Evolutionary conservation across 2,888 invertebrate species (phyloP).

Genomic region (Lithophane semibrunnea): DNA sequence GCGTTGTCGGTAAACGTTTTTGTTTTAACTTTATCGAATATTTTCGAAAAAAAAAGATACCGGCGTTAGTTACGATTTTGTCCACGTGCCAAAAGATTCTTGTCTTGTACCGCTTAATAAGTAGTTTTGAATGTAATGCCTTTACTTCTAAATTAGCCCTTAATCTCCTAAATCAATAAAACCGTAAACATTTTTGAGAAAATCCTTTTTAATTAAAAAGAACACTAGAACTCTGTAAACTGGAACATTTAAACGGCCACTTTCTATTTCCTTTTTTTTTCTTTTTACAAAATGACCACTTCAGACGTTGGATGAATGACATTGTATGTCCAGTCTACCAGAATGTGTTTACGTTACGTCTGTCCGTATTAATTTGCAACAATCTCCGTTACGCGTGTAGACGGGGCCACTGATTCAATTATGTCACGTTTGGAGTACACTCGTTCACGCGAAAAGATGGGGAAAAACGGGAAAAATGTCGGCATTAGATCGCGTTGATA

Average conservation of each 20-base stretch:
- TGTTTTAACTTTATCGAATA: background rate
- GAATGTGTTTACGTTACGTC: constrained; percentile 73
- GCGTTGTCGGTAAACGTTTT: background rate
- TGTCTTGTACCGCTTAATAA: no score
- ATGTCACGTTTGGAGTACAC: constrained; percentile 84
- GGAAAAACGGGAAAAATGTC: constrained; percentile 90
- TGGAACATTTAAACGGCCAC: background rate
- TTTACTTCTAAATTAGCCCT: background rate
- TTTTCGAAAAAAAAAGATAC: background rate
- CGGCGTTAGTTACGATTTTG: background rate
- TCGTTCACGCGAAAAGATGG: constrained; percentile 85
- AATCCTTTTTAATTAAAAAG: no score
- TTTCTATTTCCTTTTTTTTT: background rate
- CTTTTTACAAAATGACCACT: background rate
- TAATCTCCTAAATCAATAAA: background rate
- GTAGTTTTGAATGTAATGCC: no score
- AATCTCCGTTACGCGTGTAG: constrained; percentile 73
- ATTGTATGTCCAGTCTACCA: constrained; percentile 36
- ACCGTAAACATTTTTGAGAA: no score
- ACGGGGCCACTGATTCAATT: constrained; percentile 86
- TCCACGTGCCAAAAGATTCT: no score
- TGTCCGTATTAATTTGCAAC: constrained; percentile 87
- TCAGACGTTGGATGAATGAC: background rate
- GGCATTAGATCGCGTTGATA: constrained; percentile 86
- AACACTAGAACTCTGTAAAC: background rate